phyloP scores from a whole-genome alignment of 2,888 invertebrate genomes.

The Nomada ferruginata region DNA sequence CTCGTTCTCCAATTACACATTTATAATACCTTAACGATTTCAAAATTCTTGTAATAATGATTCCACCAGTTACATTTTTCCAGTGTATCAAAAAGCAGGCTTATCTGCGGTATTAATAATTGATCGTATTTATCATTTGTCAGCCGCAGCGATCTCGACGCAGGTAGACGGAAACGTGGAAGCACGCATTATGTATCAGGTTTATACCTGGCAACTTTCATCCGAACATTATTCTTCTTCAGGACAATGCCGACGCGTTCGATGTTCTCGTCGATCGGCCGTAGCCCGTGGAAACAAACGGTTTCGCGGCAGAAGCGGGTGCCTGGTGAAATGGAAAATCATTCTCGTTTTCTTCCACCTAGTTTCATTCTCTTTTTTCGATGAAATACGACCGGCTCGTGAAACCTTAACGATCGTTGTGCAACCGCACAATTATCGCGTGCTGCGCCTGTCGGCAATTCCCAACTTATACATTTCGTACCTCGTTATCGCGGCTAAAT shows the following conservation, averaged over 20 bases:
- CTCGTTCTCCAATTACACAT: too few relatives aligned
- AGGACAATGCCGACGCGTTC: neutral
- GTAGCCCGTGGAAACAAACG: constrained; percentile 1
- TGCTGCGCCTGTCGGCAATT: constrained; percentile 23
- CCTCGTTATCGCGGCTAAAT: constrained; percentile 19
- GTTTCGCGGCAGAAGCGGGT: constrained; percentile 6
- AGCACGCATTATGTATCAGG: neutral
- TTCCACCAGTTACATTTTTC: too few relatives aligned
- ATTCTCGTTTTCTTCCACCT: constrained; percentile 38
- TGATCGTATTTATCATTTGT: neutral
- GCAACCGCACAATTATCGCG: constrained; percentile 51
- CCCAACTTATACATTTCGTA: constrained; percentile 29
- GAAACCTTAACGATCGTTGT: constrained; percentile 50
- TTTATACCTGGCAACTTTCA: constrained; percentile 3
- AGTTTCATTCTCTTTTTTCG: constrained; percentile 30
- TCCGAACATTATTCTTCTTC: constrained; percentile 5
- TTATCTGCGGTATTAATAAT: neutral
- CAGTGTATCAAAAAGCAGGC: too few relatives aligned
- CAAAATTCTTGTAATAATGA: too few relatives aligned
- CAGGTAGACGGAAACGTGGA: neutral
- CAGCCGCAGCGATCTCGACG: neutral
- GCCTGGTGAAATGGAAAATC: constrained; percentile 47
- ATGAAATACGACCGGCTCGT: constrained; percentile 41
- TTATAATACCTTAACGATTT: too few relatives aligned
- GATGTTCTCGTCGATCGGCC: neutral